phyloP scores from a whole-genome alignment of 2,888 invertebrate genomes.

The Thereva nobilitata region DNA sequence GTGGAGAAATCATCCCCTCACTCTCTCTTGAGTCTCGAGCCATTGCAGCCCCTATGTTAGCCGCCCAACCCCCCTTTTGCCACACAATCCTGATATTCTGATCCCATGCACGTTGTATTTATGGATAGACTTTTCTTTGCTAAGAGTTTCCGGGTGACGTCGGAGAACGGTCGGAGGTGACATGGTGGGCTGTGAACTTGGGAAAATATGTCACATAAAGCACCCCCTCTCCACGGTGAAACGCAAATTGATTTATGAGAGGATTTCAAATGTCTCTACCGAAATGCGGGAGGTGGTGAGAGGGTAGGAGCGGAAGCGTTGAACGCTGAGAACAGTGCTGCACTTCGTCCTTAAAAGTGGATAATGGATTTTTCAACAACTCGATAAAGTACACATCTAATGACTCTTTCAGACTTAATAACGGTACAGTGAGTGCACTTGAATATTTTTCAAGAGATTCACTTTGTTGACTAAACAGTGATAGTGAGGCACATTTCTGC shows the following conservation, averaged over 20 bases:
- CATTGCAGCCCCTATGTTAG: too few relatives aligned
- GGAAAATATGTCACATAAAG: constrained; percentile 21
- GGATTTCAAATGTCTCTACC: constrained; percentile 26
- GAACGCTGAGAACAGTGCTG: not conserved
- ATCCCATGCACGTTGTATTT: too few relatives aligned
- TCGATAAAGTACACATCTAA: constrained; percentile 30
- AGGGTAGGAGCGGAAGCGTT: not conserved
- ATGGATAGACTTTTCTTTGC: too few relatives aligned
- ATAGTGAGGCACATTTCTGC: not conserved
- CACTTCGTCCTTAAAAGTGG: constrained; percentile 26
- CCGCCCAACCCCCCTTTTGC: too few relatives aligned
- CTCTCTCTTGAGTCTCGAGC: too few relatives aligned
- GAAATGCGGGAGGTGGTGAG: constrained; percentile 3
- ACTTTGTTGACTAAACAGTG: constrained; percentile 32
- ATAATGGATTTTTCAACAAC: constrained; percentile 34
- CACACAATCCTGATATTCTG: too few relatives aligned
- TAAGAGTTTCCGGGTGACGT: too few relatives aligned
- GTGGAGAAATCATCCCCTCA: too few relatives aligned
- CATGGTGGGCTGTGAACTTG: too few relatives aligned
- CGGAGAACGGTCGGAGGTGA: too few relatives aligned
- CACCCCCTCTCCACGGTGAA: not conserved
- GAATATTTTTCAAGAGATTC: constrained; percentile 13
- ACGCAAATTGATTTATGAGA: constrained; percentile 34
- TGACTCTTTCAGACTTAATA: constrained; percentile 35
- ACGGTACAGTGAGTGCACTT: constrained; percentile 7